Evolutionary conservation across 2,888 invertebrate genomes (phyloP), one percentile per base, ranked within the genome.

Genomic region (Tholera decimalis): DNA sequence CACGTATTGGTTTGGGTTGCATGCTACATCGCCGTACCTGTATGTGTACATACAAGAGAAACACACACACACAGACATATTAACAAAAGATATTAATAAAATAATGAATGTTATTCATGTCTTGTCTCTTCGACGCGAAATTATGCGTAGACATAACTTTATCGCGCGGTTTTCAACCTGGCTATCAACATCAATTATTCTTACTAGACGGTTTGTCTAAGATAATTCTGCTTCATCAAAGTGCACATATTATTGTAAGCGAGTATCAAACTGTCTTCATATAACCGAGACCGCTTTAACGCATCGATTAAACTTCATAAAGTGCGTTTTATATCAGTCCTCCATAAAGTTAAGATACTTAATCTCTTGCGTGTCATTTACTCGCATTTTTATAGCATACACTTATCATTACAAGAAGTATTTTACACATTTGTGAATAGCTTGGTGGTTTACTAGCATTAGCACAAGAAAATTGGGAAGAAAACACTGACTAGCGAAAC

Each of bases 261-360:
- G 4, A 28, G 15, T 72, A 4, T n/a, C 30, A 26, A n/a, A 9
- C 1, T 46, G 18, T 33, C 2, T 4, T 47, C 28, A 35, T 6
- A 30, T 41, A 46, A 26, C 65, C 26, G 15, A 55, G 75, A 79
- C 73, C 47, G 13, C 11, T 20, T 3, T 47, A 37, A 33, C 43
- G 41, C 56, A 35, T 44, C n/a, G 44, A 43, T 46, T 54, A 57
- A 50, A 63, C 22, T 61, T 73, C 18, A 55, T 55, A 65, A 64
- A 47, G 58, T 74, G 73, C 58, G 53, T 58, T 37, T 57, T 54
- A 33, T 64, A 66, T 77, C 67, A 66, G 61, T 80, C 68, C 65
- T 57, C 57, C 18, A 56, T 53, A 62, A 57, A 28, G 11, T 59
- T 24, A 65, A 41, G 44, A 51, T 66, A 53, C 41, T 59, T 58